A percentile compares a stretch with the other conserved stretches of the same genome.
Conservation (phyloP, 2,888 invertebrate genomes). For the Xestia c-nigrum region DNA sequence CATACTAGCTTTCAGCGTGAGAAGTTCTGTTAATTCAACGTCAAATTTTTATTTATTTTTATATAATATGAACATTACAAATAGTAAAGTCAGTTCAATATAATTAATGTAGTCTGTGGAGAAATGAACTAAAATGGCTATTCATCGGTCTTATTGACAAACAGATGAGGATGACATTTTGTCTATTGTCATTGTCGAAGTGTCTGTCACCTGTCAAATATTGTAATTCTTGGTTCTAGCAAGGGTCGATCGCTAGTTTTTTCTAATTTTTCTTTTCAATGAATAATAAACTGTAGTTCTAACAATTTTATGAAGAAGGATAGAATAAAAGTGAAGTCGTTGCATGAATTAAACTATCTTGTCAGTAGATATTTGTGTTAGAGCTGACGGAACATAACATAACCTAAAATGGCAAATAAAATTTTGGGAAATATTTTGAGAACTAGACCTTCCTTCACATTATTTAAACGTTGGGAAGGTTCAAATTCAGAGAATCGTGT, state of each 20-base stretch:
- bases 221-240: not conserved
- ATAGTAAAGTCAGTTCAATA: not conserved
- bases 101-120: slow-evolving; percentile 2
- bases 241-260: not conserved
- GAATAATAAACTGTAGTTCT: not conserved
- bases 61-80: not conserved
- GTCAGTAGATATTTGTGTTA: not conserved
- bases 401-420: slow-evolving; percentile 82
- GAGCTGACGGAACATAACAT: slow-evolving; percentile 42
- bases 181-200: slow-evolving; percentile 9
- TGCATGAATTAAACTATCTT: not conserved
- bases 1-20: not conserved
- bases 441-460: slow-evolving; percentile 71
- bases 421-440: slow-evolving; percentile 78
- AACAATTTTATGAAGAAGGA: not conserved
- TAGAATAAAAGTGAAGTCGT: slow-evolving; percentile 14
- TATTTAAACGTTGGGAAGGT: slow-evolving; percentile 82
- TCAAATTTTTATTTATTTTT: too few relatives aligned
- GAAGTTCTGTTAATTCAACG: not conserved
- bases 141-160: not conserved
- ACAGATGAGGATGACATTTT: not conserved
- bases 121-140: slow-evolving; percentile 10
- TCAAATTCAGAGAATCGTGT: slow-evolving; percentile 84
- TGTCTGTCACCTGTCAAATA: slow-evolving; percentile 16
- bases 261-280: not conserved